Percentiles rank a stretch among this genome's conserved stretches.
Conservation (phyloP, 2,888 invertebrate genomes). For the Calliphora vomitoria region DNA sequence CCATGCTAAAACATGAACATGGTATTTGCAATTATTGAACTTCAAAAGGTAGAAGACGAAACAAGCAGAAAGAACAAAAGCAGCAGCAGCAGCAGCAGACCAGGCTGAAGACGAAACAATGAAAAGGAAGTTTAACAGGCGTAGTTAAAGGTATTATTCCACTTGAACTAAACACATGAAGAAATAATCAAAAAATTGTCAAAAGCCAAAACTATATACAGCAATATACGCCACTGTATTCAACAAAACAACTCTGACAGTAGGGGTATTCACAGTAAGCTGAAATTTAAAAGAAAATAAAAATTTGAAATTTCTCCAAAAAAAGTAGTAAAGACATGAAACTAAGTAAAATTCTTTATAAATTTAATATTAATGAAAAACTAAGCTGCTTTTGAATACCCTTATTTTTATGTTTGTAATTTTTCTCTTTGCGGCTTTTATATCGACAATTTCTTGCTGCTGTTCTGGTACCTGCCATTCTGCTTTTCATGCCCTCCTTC, state of each 20-base stretch:
- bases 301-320: background rate
- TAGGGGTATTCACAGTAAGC: constrained; percentile 30
- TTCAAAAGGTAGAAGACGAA: constrained; percentile 76
- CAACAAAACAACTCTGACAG: too few relatives aligned
- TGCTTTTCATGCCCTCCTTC: background rate
- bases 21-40: constrained; percentile 84
- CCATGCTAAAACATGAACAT: constrained; percentile 81
- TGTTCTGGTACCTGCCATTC: background rate
- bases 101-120: constrained; percentile 38
- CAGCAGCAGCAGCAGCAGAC: background rate
- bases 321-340: background rate
- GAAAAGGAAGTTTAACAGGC: constrained; percentile 63
- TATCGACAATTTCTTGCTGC: constrained; percentile 36
- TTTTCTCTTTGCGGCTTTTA: constrained; percentile 7
- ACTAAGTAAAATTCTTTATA: background rate
- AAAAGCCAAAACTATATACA: constrained; percentile 17
- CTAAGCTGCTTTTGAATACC: constrained; percentile 7
- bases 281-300: background rate
- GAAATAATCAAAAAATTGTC: constrained; percentile 48
- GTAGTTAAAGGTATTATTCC: constrained; percentile 68
- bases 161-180: constrained; percentile 47
- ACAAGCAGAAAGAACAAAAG: background rate
- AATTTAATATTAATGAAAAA: background rate
- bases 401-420: background rate
- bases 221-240: constrained; percentile 56